Evolutionary conservation across 2,888 invertebrate genomes (phyloP).

Genomic region (Folsomia candida): DNA sequence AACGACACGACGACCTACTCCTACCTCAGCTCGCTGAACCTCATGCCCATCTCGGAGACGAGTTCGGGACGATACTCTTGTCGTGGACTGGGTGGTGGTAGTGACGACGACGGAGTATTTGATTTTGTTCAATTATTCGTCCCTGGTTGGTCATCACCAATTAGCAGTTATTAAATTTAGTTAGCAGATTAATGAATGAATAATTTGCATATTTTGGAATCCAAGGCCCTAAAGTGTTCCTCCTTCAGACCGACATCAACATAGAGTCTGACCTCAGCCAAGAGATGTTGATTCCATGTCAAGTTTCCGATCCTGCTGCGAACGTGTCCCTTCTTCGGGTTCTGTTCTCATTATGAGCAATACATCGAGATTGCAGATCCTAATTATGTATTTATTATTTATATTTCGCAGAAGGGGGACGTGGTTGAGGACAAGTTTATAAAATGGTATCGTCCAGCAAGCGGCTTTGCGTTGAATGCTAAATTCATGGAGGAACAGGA

Average conservation of each 20-base stretch:
- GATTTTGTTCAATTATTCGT: slow-evolving; percentile 27
- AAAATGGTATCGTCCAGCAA: slow-evolving; percentile 25
- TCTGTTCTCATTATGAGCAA: not conserved
- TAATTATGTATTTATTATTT: not conserved
- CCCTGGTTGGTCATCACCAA: slow-evolving; percentile 18
- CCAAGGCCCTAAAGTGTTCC: slow-evolving; percentile 22
- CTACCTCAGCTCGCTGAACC: slow-evolving; percentile 21
- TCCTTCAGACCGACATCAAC: slow-evolving; percentile 22
- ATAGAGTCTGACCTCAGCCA: slow-evolving; percentile 24
- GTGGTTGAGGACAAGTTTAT: not conserved
- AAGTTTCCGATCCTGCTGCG: slow-evolving; percentile 25
- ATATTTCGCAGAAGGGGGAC: slow-evolving; percentile 22
- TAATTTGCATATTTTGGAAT: not conserved
- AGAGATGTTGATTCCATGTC: slow-evolving; percentile 34
- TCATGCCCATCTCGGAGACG: slow-evolving; percentile 32
- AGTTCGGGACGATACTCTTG: slow-evolving; percentile 33
- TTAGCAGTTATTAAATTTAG: too few relatives aligned
- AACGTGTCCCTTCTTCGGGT: slow-evolving; percentile 26
- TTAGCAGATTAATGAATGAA: not conserved
- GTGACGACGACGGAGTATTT: not conserved
- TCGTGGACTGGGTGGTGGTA: slow-evolving; percentile 4
- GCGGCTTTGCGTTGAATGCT: slow-evolving; percentile 31
- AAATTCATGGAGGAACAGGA: slow-evolving; percentile 35
- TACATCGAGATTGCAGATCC: not conserved
- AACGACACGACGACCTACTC: slow-evolving; percentile 31